phyloP scores from a whole-genome alignment of 1,140 invertebrate species.

The Asobara japonica region DNA sequence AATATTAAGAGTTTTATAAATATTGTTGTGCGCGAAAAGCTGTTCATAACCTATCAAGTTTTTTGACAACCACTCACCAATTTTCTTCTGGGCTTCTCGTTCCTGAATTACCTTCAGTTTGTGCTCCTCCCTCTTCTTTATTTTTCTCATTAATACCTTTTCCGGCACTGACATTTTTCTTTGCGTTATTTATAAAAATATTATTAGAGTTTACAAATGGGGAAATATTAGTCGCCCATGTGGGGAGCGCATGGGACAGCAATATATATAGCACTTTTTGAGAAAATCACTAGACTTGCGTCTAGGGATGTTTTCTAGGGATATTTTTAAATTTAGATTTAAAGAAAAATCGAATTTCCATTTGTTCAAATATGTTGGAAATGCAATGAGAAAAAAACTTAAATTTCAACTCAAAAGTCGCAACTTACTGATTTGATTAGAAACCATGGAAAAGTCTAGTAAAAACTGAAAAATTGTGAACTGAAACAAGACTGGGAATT shows the following conservation, averaged over 20 bases:
- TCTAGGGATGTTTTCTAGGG: too few relatives aligned
- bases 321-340: too few relatives aligned
- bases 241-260: background rate
- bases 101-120: conserved; percentile 43
- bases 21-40: background rate
- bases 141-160: conserved; percentile 40
- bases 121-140: conserved; percentile 42
- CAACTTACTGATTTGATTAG: too few relatives aligned
- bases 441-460: too few relatives aligned
- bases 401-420: too few relatives aligned
- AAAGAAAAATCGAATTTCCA: too few relatives aligned
- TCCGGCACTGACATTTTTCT: conserved; percentile 22
- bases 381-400: too few relatives aligned
- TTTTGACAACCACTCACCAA: background rate
- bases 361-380: too few relatives aligned
- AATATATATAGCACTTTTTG: too few relatives aligned
- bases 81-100: background rate
- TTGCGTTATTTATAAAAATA: conserved; percentile 34
- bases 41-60: background rate
- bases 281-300: background rate
- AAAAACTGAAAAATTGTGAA: too few relatives aligned
- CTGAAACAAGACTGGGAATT: too few relatives aligned
- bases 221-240: background rate
- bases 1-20: too few relatives aligned
- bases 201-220: conserved; percentile 6